phyloP scores from a whole-genome alignment of 2,113 vertebrate species.

The Rhinogobius similis region DNA sequence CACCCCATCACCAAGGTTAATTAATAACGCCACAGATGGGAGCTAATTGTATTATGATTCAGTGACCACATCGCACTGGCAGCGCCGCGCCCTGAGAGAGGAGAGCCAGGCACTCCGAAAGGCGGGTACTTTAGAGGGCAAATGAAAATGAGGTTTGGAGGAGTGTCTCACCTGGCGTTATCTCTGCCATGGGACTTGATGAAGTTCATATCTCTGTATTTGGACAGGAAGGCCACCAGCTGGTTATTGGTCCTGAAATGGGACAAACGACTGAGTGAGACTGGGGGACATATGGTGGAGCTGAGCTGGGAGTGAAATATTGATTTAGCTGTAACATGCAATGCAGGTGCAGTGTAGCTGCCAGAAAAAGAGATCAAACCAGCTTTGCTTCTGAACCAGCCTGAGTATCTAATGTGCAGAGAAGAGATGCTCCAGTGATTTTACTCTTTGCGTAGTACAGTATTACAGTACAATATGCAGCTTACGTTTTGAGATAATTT shows the following conservation, averaged over 20 bases:
- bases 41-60: constrained; percentile 67
- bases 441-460: neutral
- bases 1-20: constrained; percentile 63
- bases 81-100: constrained; percentile 12
- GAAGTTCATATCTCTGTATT: constrained; percentile 97
- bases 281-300: constrained; percentile 27
- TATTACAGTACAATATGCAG: too few species aligned
- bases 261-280: constrained; percentile 27
- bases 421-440: neutral
- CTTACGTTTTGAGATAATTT: neutral
- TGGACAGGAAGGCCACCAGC: constrained; percentile 93
- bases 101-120: neutral
- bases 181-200: constrained; percentile 97
- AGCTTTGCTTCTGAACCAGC: neutral
- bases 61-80: constrained; percentile 44
- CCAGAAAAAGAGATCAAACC: constrained; percentile 4
- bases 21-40: constrained; percentile 66
- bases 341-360: constrained; percentile 3
- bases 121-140: constrained; percentile 4
- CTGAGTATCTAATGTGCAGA: neutral
- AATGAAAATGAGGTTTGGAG: constrained; percentile 16
- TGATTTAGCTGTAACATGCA: constrained; percentile 17
- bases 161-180: constrained; percentile 87
- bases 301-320: neutral
- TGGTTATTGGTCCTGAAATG: constrained; percentile 91